Conservation (phyloP, 1,140 invertebrate genomes). For the Leptinotarsa undecemlineata region DNA sequence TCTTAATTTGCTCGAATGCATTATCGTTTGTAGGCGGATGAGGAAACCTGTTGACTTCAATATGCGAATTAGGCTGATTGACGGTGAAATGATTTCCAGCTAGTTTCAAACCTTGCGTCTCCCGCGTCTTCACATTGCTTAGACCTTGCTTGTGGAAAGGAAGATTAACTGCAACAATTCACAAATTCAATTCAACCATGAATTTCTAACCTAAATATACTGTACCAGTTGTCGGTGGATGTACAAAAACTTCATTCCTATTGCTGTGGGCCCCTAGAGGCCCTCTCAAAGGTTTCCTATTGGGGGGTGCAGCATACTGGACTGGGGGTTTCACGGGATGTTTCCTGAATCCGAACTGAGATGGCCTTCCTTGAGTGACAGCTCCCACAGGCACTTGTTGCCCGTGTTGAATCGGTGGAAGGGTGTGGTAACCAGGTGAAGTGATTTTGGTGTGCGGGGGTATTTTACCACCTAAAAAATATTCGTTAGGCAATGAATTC, state of each 20-base stretch:
- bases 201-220: neutral
- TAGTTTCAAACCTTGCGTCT: slow-evolving; percentile 12
- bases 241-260: slow-evolving; percentile 15
- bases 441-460: slow-evolving; percentile 3
- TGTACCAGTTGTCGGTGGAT: neutral
- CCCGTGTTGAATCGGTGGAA: neutral
- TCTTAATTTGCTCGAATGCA: slow-evolving; percentile 9
- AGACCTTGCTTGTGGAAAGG: slow-evolving; percentile 6
- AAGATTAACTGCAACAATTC: neutral
- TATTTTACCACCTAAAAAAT: neutral
- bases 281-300: slow-evolving; percentile 14
- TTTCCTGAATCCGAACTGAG: slow-evolving; percentile 20
- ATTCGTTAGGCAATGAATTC: too few relatives aligned
- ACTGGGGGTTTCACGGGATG: neutral
- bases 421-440: slow-evolving; percentile 6
- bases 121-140: slow-evolving; percentile 13
- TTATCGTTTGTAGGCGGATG: slow-evolving; percentile 1
- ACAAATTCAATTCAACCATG: neutral
- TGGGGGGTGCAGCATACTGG: neutral
- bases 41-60: slow-evolving; percentile 17
- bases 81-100: slow-evolving; percentile 26
- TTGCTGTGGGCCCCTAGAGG: neutral
- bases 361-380: neutral
- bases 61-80: slow-evolving; percentile 20
- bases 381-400: neutral